These are phyloP conservation scores for Cyphomyrus plagiostoma DNA, from an alignment of 2,113 vertebrate species.

Conservation along the genomic window DNA sequence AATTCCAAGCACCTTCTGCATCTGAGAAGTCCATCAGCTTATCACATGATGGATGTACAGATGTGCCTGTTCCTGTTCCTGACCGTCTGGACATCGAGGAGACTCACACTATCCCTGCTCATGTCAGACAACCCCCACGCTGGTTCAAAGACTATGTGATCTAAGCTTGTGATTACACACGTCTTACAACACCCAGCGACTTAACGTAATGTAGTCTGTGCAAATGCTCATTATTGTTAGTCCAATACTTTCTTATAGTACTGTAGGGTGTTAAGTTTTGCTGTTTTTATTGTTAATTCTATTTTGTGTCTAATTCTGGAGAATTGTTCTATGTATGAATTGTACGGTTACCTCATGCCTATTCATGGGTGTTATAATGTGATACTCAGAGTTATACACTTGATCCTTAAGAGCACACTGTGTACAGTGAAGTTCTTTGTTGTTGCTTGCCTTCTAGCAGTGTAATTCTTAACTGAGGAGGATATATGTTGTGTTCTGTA, in stretches of 20 bases:
- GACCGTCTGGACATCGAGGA: background rate
- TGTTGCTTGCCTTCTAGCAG: background rate
- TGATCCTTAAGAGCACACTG: background rate
- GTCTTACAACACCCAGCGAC: background rate
- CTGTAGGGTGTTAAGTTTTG: background rate
- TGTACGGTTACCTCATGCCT: background rate
- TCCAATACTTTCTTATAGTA: background rate
- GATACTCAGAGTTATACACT: background rate
- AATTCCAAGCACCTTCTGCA: background rate
- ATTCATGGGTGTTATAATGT: background rate
- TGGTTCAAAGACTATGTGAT: background rate
- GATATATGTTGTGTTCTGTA: too few relatives aligned
- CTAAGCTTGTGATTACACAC: background rate
- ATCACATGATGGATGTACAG: background rate
- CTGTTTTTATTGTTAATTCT: background rate
- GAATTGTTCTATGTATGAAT: background rate
- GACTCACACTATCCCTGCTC: background rate
- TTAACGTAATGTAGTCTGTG: background rate
- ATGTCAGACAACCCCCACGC: background rate
- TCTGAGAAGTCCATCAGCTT: background rate
- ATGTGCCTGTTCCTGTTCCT: background rate
- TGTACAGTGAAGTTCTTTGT: background rate
- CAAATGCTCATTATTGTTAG: background rate
- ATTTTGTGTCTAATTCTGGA: background rate
- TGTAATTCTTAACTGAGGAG: background rate